These are phyloP conservation scores for Tribolium madens DNA, from an alignment of 1,140 invertebrate species.

Conservation along the genomic window DNA sequence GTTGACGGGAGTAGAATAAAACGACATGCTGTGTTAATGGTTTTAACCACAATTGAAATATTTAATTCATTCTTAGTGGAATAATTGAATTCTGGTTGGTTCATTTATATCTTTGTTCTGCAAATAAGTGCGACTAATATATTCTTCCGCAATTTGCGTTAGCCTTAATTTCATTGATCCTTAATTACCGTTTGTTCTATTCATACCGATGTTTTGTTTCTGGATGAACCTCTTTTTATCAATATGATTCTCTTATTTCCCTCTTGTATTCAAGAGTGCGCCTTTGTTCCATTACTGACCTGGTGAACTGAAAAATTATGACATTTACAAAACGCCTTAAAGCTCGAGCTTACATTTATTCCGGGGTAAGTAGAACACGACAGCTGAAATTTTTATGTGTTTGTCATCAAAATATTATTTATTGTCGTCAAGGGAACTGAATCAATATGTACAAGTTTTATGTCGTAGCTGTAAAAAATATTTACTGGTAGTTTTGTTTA, in stretches of 20 bases:
- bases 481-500: not conserved
- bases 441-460: constrained; percentile 38
- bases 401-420: constrained; percentile 41
- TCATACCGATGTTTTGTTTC: constrained; percentile 47
- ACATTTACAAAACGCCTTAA: constrained; percentile 41
- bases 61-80: constrained; percentile 43
- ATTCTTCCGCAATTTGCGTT: constrained; percentile 46
- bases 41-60: constrained; percentile 44
- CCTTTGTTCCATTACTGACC: constrained; percentile 28
- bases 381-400: constrained; percentile 45
- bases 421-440: constrained; percentile 16
- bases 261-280: constrained; percentile 29
- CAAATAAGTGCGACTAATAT: constrained; percentile 43
- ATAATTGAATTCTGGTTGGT: constrained; percentile 52
- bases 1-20: constrained; percentile 32
- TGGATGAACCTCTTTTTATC: constrained; percentile 39
- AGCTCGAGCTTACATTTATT: constrained; percentile 37
- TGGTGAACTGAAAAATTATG: constrained; percentile 33
- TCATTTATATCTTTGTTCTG: constrained; percentile 59
- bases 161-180: constrained; percentile 45
- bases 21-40: constrained; percentile 33
- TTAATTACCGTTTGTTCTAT: constrained; percentile 50
- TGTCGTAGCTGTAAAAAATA: constrained; percentile 22
- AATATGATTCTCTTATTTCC: constrained; percentile 28
- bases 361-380: constrained; percentile 38